Percentiles rank a stretch among this genome's conserved stretches.
Conservation (phyloP, 2,797 vertebrate species). For the Brachymystax lenok region DNA sequence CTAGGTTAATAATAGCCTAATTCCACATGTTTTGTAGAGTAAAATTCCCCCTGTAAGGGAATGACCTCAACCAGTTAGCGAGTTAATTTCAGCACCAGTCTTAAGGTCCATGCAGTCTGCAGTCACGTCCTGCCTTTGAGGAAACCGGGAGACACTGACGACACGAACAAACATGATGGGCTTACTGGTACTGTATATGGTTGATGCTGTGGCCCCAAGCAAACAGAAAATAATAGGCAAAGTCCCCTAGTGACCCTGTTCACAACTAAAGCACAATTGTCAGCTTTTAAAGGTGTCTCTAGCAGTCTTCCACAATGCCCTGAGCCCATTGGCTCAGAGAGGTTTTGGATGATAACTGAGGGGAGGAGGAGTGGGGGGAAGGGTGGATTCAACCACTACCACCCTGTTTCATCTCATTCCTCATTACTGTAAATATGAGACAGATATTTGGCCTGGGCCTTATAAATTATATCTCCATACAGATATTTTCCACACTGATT, state of each 20-base stretch:
- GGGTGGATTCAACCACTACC: background rate
- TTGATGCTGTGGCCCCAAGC: background rate
- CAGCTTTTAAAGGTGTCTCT: conserved; percentile 7
- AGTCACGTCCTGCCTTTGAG: background rate
- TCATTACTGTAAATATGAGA: background rate
- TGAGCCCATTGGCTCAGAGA: background rate
- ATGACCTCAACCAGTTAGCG: background rate
- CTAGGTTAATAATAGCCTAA: background rate
- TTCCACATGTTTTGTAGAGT: background rate
- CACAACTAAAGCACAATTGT: conserved; percentile 5
- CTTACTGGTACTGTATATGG: background rate
- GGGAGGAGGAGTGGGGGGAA: background rate
- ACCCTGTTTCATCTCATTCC: background rate
- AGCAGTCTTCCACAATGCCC: background rate
- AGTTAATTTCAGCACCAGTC: background rate
- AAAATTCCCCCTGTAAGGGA: background rate
- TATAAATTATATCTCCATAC: background rate
- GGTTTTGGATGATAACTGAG: background rate
- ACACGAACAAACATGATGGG: background rate
- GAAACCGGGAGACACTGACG: background rate
- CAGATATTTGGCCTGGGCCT: background rate
- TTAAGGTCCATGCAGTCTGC: background rate
- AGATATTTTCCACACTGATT: background rate
- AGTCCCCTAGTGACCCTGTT: background rate
- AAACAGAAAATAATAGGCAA: background rate